phyloP scores from a whole-genome alignment of 2,113 vertebrate genomes.

The Phalacrocorax brasilianus region DNA sequence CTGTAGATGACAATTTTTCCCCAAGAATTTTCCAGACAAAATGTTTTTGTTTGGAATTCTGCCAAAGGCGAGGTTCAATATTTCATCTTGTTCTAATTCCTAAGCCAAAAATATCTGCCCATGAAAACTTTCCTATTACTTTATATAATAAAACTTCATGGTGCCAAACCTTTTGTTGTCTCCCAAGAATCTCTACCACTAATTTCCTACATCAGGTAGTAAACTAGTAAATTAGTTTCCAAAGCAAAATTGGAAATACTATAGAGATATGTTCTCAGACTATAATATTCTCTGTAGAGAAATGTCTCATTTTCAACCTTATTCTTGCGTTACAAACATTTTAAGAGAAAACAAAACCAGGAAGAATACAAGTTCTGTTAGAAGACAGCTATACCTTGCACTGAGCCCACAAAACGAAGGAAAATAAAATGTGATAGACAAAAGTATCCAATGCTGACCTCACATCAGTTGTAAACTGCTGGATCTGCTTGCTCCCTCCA shows the following conservation, averaged over 20 bases:
- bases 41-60: background rate
- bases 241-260: background rate
- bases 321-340: background rate
- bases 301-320: background rate
- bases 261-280: background rate
- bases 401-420: background rate
- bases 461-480: background rate
- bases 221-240: background rate
- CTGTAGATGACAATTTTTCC: background rate
- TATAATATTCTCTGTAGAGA: background rate
- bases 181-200: background rate
- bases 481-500: background rate
- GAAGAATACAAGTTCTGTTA: background rate
- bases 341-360: background rate
- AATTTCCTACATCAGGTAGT: background rate
- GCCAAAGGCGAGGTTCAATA: background rate
- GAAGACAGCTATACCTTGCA: background rate
- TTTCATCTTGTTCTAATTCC: background rate
- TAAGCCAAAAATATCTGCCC: background rate
- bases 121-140: background rate
- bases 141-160: background rate
- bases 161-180: background rate
- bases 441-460: background rate
- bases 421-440: background rate
- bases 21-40: background rate